Evolutionary conservation across 2,797 vertebrate species (phyloP), one percentile per base, ranked within the genome.

Genomic region (Brachyrhaphis roseni): DNA sequence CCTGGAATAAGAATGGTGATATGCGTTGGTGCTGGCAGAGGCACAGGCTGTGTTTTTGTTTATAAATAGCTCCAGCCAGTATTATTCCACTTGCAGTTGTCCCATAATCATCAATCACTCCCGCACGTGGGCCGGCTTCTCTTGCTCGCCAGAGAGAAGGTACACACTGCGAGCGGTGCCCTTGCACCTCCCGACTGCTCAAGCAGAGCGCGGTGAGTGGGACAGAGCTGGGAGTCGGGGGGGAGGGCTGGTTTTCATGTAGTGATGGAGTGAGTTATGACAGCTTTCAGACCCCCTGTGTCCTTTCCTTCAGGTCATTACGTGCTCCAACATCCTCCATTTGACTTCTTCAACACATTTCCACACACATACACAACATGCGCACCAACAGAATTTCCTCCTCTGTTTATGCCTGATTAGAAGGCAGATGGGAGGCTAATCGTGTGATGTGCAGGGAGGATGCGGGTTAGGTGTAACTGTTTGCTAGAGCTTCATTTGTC

Each of bases 61-160:
- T 95, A 96, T 96, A 95, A 96, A 96, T 96, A 95, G 95, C 92
- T 88, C 83, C 88, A 90, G 93, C 90, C 89, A 90, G 92, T 90
- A 91, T 95, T 96, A 95, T 95, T 95, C 91, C 91, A 93, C 92
- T 92, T 88, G 89, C 92, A 84, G 91, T 91, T 90, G 90, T 94
- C 93, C 91, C 90, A 93, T 94, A 94, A 95, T 95, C 94, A 95
- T 96, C 95, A 95, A 96, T 96, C 95, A 95, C 84, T 83, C 82
- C 86, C 7, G 75, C 81, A 55, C 84, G 66, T 87, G 68, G 88
- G 84, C 82, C 26, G 49, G 84, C 78, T 85, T 87, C 78, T 86
- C 81, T 84, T 80, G 87, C 89, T 91, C 84, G 88, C 88, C 84
- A 85, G 87, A 89, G 91, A 85, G 85, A 80, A 89, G 89, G 87